Evolutionary conservation across 2,888 invertebrate species (phyloP).

Genomic region (Chalcosyrphus nemorum): DNA sequence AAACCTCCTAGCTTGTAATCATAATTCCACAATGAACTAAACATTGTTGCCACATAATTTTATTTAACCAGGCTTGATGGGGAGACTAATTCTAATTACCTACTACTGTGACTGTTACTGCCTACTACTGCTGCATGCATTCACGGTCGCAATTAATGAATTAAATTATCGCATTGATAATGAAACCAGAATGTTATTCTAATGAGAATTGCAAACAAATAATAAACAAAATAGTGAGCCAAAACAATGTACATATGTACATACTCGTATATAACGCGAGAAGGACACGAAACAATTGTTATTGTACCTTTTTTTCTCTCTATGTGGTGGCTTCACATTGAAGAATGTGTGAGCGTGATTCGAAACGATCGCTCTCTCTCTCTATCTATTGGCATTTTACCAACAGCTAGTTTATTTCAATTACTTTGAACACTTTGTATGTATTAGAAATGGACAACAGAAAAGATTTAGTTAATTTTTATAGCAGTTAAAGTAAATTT

Average conservation of each 20-base stretch:
- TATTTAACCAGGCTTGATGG: not conserved
- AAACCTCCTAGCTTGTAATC: not conserved
- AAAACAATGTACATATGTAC: not conserved
- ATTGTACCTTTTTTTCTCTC: not conserved
- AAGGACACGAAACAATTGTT: not conserved
- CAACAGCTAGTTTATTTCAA: not conserved
- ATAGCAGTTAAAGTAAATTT: not conserved
- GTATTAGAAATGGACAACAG: not conserved
- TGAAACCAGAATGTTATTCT: not conserved
- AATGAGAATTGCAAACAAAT: not conserved
- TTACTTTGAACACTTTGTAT: not conserved
- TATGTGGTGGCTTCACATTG: not conserved
- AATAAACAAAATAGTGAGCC: not conserved
- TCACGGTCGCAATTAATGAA: not conserved
- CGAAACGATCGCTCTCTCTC: not conserved
- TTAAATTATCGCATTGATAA: conserved; percentile 19
- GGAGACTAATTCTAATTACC: too few relatives aligned
- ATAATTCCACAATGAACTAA: not conserved
- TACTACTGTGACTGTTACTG: not conserved
- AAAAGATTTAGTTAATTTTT: not conserved
- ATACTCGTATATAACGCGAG: too few relatives aligned
- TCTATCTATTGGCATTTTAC: not conserved
- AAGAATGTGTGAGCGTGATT: not conserved
- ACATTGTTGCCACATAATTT: not conserved
- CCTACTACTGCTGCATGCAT: not conserved